These are phyloP conservation scores for Sericinus montela DNA, from an alignment of 2,888 invertebrate species.

Conservation along the genomic window DNA sequence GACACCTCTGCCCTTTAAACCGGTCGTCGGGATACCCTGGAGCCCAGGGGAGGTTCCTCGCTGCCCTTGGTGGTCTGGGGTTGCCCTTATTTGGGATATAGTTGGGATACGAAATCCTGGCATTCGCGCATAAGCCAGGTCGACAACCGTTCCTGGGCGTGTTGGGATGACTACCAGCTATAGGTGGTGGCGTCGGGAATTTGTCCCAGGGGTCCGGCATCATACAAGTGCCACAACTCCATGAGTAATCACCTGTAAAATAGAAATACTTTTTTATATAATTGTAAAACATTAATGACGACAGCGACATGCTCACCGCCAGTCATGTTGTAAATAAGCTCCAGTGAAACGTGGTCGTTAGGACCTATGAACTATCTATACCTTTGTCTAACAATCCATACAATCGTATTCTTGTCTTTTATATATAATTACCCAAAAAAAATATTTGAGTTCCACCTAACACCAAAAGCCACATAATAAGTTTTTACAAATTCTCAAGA, in stretches of 20 bases:
- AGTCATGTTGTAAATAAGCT: too few species aligned
- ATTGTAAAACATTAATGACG: too few species aligned
- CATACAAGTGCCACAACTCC: slow-evolving; percentile 56
- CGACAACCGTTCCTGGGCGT: slow-evolving; percentile 64
- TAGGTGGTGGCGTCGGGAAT: slow-evolving; percentile 47
- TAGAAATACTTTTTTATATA: background rate
- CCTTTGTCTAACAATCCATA: too few species aligned
- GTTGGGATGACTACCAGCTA: slow-evolving; percentile 49
- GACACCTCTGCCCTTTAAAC: slow-evolving; percentile 58
- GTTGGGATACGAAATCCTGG: slow-evolving; percentile 42
- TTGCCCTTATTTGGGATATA: slow-evolving; percentile 46
- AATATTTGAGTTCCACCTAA: too few species aligned
- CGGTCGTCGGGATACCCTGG: slow-evolving; percentile 59
- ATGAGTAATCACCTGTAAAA: slow-evolving; percentile 53
- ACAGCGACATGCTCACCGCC: too few species aligned
- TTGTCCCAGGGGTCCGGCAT: slow-evolving; percentile 59
- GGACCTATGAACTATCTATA: too few species aligned
- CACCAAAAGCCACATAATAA: too few species aligned
- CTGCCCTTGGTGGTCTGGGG: slow-evolving; percentile 48
- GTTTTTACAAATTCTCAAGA: too few species aligned
- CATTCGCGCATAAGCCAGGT: slow-evolving; percentile 53
- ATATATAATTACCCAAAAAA: too few species aligned
- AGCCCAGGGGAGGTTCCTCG: slow-evolving; percentile 63
- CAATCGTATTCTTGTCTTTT: too few species aligned
- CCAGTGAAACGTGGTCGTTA: too few species aligned